phyloP scores from a whole-genome alignment of 1,140 invertebrate species.

The Zaprionus vittiger region DNA sequence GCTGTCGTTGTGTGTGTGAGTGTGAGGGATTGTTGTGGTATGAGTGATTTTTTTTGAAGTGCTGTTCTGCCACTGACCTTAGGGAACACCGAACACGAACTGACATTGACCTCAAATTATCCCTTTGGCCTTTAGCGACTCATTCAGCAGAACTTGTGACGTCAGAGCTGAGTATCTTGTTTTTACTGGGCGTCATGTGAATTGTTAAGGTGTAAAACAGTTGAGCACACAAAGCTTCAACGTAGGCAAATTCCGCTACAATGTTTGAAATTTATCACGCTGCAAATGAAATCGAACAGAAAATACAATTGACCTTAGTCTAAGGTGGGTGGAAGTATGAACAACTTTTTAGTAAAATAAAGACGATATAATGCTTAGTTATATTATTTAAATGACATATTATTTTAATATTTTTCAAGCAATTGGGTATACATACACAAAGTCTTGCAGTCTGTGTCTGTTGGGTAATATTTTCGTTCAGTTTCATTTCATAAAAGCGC shows the following conservation, averaged over 20 bases:
- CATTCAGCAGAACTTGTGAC: conserved; percentile 65
- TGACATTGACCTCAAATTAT: conserved; percentile 56
- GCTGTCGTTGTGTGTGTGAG: conserved; percentile 1
- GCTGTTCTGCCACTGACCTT: conserved; percentile 44
- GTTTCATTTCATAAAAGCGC: not conserved
- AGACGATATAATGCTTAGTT: too few relatives aligned
- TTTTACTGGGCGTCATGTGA: conserved; percentile 21
- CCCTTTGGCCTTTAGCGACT: not conserved
- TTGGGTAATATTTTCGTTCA: not conserved
- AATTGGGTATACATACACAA: not conserved
- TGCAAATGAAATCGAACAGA: not conserved
- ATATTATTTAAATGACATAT: too few relatives aligned
- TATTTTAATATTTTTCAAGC: too few relatives aligned
- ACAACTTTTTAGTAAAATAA: too few relatives aligned
- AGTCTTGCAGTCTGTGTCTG: not conserved
- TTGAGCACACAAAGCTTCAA: conserved; percentile 6
- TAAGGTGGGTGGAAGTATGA: not conserved
- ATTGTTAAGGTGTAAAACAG: conserved; percentile 24
- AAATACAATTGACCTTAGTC: not conserved
- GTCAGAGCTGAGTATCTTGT: conserved; percentile 28
- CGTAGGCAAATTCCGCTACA: not conserved
- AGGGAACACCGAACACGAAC: conserved; percentile 1
- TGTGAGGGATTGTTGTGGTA: not conserved
- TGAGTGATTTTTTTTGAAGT: not conserved
- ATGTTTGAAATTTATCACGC: not conserved